These are phyloP conservation scores for Oopsacas minuta DNA, from an alignment of 37 sponge, comb jelly and placozoan species.

Conservation along the genomic window DNA sequence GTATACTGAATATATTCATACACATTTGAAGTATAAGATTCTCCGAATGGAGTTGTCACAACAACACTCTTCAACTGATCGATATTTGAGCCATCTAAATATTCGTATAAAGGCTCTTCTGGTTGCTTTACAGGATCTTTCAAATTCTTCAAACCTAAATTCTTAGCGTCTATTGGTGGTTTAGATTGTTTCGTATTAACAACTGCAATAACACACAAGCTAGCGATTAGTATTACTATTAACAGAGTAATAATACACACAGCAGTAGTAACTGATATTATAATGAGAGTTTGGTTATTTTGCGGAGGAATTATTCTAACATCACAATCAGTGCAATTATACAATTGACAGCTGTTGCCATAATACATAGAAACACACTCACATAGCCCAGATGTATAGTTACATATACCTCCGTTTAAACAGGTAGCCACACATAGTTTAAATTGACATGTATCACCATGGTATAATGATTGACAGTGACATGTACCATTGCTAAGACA, in stretches of 20 bases:
- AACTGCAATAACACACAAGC: neutral
- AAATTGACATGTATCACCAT: neutral
- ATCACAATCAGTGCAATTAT: neutral
- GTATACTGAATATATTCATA: neutral
- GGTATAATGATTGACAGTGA: neutral
- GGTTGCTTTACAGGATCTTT: neutral
- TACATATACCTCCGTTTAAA: neutral
- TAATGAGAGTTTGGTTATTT: neutral
- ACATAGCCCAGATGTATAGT: neutral
- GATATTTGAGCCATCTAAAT: neutral
- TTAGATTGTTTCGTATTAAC: neutral
- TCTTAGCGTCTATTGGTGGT: neutral
- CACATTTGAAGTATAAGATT: neutral
- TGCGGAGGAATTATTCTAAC: neutral
- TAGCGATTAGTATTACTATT: neutral
- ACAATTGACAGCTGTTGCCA: neutral
- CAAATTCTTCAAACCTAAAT: neutral
- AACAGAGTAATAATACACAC: neutral
- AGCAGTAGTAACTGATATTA: neutral
- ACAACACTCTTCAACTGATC: neutral
- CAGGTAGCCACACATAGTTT: neutral
- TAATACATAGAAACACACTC: neutral
- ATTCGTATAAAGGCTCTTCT: neutral
- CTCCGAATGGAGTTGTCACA: neutral
- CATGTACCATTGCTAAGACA: neutral